Evolutionary conservation across 2,888 invertebrate species (phyloP).

Genomic region (Notocelia uddmanniana): DNA sequence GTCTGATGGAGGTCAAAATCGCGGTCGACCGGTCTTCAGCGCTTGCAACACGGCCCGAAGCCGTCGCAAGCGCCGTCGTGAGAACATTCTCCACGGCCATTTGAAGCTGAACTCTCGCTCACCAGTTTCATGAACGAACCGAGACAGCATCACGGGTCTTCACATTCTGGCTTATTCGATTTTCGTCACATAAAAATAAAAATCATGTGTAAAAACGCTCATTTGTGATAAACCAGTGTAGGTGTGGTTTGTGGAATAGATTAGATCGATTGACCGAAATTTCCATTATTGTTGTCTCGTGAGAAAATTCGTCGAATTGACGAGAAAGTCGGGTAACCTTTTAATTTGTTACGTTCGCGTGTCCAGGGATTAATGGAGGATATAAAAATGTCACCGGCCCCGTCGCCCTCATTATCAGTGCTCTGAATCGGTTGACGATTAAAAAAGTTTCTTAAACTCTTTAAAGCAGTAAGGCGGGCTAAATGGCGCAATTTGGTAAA

Average conservation of each 20-base stretch:
- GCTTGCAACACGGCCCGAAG: constrained; percentile 70
- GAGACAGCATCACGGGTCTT: constrained; percentile 50
- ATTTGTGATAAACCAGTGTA: constrained; percentile 72
- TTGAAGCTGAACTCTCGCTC: constrained; percentile 58
- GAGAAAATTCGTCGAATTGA: constrained; percentile 69
- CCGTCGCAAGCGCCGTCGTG: constrained; percentile 79
- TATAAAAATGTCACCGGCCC: constrained; percentile 55
- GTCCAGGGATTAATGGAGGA: constrained; percentile 42
- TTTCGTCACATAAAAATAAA: constrained; percentile 67
- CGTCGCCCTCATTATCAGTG: constrained; percentile 59
- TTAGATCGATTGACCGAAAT: constrained; percentile 75
- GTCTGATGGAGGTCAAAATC: constrained; percentile 65
- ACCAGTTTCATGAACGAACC: constrained; percentile 49
- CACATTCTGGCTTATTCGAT: constrained; percentile 56
- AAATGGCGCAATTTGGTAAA: constrained; percentile 74
- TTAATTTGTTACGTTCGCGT: constrained; percentile 49
- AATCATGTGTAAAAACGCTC: constrained; percentile 71
- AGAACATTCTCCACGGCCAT: constrained; percentile 68
- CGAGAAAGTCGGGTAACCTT: constrained; percentile 64
- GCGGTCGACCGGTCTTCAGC: constrained; percentile 70
- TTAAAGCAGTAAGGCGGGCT: constrained; percentile 57
- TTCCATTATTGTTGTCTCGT: constrained; percentile 70
- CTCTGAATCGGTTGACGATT: constrained; percentile 58
- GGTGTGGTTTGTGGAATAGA: constrained; percentile 76
- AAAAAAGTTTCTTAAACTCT: constrained; percentile 59